phyloP scores from a whole-genome alignment of 2,113 vertebrate genomes.

The Larimichthys crocea region DNA sequence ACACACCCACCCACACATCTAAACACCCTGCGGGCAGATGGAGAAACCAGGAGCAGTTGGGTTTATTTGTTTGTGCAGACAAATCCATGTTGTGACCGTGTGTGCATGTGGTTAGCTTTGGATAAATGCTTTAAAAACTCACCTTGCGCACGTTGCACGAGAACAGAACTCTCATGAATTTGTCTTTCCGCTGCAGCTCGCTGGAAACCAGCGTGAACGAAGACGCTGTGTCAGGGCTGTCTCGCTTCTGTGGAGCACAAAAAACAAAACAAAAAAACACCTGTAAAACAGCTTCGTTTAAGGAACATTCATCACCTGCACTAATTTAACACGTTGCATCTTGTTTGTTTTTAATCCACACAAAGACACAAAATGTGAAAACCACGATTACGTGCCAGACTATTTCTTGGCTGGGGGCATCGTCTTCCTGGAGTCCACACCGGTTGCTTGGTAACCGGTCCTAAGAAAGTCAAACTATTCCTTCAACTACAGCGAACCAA shows the following conservation, averaged over 20 bases:
- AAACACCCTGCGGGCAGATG: constrained; percentile 32
- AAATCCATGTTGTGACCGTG: constrained; percentile 4
- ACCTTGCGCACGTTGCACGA: constrained; percentile 98
- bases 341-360: too few species aligned
- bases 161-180: constrained; percentile 96
- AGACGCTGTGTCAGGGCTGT: constrained; percentile 85
- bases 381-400: too few species aligned
- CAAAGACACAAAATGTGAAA: too few species aligned
- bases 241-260: constrained; percentile 84
- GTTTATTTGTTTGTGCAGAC: constrained; percentile 13
- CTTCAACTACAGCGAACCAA: too few species aligned
- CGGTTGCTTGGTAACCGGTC: too few species aligned
- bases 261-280: not conserved
- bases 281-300: too few species aligned
- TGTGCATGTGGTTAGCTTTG: not conserved
- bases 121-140: constrained; percentile 2
- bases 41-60: constrained; percentile 1
- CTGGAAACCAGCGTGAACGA: constrained; percentile 91
- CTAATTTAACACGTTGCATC: too few species aligned
- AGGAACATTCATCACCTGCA: too few species aligned
- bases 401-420: too few species aligned
- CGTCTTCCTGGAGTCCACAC: too few species aligned
- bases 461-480: too few species aligned
- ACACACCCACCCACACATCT: not conserved
- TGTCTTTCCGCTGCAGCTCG: constrained; percentile 96